These are phyloP conservation scores for Protula sp. DNA, from an alignment of 2,888 invertebrate species.

Conservation along the genomic window DNA sequence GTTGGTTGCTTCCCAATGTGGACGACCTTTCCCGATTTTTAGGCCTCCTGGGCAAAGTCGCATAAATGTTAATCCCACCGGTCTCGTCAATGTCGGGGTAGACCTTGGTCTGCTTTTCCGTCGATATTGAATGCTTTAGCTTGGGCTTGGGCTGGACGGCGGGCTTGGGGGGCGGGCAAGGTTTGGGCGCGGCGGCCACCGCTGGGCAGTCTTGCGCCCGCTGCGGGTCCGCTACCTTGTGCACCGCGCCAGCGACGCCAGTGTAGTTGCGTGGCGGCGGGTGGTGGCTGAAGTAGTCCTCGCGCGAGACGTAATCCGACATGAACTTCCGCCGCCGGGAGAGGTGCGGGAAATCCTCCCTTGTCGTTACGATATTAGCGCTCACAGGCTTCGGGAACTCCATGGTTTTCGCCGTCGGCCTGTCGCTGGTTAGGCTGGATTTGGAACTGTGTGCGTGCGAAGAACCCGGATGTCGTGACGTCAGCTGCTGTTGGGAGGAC, in stretches of 20 bases:
- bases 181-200: background rate
- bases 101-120: background rate
- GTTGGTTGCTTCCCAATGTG: background rate
- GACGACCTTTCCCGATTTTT: background rate
- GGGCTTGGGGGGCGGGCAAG: background rate
- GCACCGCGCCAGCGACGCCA: no score
- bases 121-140: background rate
- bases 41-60: background rate
- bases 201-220: background rate
- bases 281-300: slow-evolving; percentile 1
- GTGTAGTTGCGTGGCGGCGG: no score
- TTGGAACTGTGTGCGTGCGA: no score
- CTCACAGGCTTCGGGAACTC: background rate
- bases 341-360: background rate
- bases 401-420: no score
- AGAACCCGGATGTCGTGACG: no score
- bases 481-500: no score
- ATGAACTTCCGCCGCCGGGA: background rate
- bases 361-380: background rate
- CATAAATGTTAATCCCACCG: background rate
- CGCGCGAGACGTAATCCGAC: background rate
- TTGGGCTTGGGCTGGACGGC: background rate
- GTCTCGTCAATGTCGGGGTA: background rate
- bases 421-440: no score
- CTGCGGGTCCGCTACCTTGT: no score